phyloP scores from a whole-genome alignment of 2,888 invertebrate genomes.

The Drosophila phalerata region DNA sequence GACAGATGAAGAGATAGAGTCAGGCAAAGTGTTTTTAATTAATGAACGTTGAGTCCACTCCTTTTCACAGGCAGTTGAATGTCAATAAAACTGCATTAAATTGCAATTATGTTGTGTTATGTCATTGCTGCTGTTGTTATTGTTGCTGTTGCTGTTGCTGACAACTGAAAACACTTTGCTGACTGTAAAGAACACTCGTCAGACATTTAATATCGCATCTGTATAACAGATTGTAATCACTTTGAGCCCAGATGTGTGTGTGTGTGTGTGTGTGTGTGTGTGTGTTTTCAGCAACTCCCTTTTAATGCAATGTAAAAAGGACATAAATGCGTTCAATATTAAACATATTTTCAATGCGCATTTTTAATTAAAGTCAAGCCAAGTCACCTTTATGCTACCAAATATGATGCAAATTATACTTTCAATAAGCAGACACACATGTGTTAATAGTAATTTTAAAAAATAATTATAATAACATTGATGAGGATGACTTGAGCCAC shows the following conservation, averaged over 20 bases:
- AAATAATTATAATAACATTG: conserved; percentile 28
- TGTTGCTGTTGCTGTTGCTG: conserved; percentile 20
- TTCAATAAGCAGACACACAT: conserved; percentile 1
- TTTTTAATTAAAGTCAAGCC: conserved; percentile 52
- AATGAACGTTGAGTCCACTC: conserved; percentile 54
- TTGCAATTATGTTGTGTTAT: conserved; percentile 65
- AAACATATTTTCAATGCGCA: conserved; percentile 33
- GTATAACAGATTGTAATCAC: background rate
- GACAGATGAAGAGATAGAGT: background rate
- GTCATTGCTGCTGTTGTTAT: conserved; percentile 23
- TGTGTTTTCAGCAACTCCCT: background rate
- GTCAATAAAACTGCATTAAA: conserved; percentile 74
- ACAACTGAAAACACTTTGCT: conserved; percentile 56
- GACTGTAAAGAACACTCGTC: conserved; percentile 41
- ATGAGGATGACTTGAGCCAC: conserved; percentile 24
- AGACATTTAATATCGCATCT: conserved; percentile 44
- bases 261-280: background rate
- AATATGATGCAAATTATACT: conserved; percentile 1
- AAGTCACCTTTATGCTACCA: background rate
- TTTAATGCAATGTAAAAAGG: conserved; percentile 16
- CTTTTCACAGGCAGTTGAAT: conserved; percentile 55
- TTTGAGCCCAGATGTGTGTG: background rate
- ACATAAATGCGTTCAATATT: conserved; percentile 23
- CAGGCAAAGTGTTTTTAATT: conserved; percentile 71
- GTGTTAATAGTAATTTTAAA: conserved; percentile 4